These are phyloP conservation scores for Falco cherrug DNA, from an alignment of 2,797 vertebrate species.

Conservation along the genomic window DNA sequence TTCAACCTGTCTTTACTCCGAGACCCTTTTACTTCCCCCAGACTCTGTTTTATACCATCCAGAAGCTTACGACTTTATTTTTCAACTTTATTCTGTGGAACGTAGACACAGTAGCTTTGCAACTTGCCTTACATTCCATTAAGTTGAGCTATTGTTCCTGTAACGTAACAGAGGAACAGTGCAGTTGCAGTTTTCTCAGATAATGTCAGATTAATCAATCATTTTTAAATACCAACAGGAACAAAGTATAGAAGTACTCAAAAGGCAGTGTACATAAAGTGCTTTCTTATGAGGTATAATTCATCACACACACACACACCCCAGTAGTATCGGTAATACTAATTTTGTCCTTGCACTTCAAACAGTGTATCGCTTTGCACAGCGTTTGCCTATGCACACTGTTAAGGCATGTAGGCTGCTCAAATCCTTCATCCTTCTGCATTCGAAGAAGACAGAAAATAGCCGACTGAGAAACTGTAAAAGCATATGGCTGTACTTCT, in stretches of 20 bases:
- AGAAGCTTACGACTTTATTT: slow-evolving; percentile 65
- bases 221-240: slow-evolving; percentile 85
- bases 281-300: slow-evolving; percentile 80
- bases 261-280: slow-evolving; percentile 78
- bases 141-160: slow-evolving; percentile 86
- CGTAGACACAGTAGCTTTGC: slow-evolving; percentile 75
- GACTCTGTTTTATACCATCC: not conserved
- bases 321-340: slow-evolving; percentile 71
- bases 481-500: not conserved
- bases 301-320: slow-evolving; percentile 74
- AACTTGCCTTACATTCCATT: slow-evolving; percentile 80
- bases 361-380: not conserved
- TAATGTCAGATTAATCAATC: slow-evolving; percentile 88
- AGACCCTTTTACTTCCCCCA: not conserved
- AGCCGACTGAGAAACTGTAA: not conserved
- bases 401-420: not conserved
- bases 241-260: slow-evolving; percentile 72
- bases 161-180: slow-evolving; percentile 82
- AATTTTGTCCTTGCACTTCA: slow-evolving; percentile 74
- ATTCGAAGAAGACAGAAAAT: not conserved
- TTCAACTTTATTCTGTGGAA: slow-evolving; percentile 79
- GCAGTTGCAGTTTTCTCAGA: slow-evolving; percentile 80
- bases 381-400: not conserved
- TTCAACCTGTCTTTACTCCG: not conserved
- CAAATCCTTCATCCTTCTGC: not conserved